Evolutionary conservation across 2,113 vertebrate genomes (phyloP), one percentile per base, ranked within the genome.

Genomic region (Entomyzon cyanotis): DNA sequence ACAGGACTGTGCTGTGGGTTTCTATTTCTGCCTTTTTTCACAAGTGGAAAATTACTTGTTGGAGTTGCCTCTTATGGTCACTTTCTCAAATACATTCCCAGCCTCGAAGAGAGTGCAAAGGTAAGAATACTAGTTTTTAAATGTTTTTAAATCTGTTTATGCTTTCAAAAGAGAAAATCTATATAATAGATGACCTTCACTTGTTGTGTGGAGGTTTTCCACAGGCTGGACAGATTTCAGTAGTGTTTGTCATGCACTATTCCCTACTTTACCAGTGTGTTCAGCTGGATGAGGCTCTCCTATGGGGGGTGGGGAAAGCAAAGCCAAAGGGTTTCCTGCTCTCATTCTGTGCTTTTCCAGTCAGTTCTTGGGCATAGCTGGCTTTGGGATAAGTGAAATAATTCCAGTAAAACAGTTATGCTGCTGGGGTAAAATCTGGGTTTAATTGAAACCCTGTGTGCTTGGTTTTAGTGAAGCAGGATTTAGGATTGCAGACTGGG

Each of bases 301-400:
- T n/a, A 4, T 9, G 33, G 63, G 31, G 52, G 33, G 12, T 19
- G 15, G 87, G 44, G 60, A 77, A 52, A 28, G 31, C 47, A 44
- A 11, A 84, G 35, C 53, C 33, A 37, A 18, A 41, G 21, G 37
- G 23, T 62, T 69, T 89, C 46, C 63, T 65, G 52, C 46, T 78
- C 55, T 69, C 62, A 12, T 8, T 64, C 1, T 0, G 0, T 78
- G 46, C 25, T 74, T 78, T 6, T 35, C 71, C 37, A 23, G 67
- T 63, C 47, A 37, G 21, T 77, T 35, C 68, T 52, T 64, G 11
- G n/a, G 21, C 15, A 52, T 23, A 81, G 37, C 37, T 77, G 70
- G 16, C 64, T 53, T 80, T 92, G 55, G 37, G 50, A 30, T 69
- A 46, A 89, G 63, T 62, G 78, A 10, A 14, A 6, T 42, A 55